phyloP scores from a whole-genome alignment of 2,888 invertebrate species.

The Incurvaria masculella region DNA sequence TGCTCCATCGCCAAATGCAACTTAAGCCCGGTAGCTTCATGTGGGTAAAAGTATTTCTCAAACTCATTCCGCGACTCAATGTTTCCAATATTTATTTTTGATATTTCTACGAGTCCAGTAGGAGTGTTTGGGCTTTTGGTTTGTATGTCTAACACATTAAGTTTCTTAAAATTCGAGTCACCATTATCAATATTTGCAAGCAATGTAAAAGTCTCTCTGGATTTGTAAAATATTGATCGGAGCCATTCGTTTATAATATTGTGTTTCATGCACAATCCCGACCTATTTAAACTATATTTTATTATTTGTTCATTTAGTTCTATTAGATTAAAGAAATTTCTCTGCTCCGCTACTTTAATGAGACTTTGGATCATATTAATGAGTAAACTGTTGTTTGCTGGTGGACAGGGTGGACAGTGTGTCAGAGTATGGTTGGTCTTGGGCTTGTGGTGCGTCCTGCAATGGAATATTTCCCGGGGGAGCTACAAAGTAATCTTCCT shows the following conservation, averaged over 20 bases:
- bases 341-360: conserved; percentile 26
- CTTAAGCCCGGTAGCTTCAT: conserved; percentile 25
- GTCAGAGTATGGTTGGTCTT: too few relatives aligned
- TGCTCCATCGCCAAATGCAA: conserved; percentile 43
- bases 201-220: conserved; percentile 30
- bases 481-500: conserved; percentile 90
- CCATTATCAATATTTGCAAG: conserved; percentile 21
- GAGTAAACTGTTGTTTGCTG: conserved; percentile 29
- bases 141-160: not conserved
- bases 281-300: conserved; percentile 25
- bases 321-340: conserved; percentile 30
- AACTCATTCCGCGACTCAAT: not conserved
- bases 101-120: not conserved
- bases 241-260: conserved; percentile 40
- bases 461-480: conserved; percentile 84
- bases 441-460: conserved; percentile 43
- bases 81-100: not conserved
- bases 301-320: conserved; percentile 18
- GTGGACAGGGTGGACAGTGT: too few relatives aligned
- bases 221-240: conserved; percentile 29
- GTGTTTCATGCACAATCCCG: conserved; percentile 31
- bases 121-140: not conserved
- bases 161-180: conserved; percentile 5
- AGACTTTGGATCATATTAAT: conserved; percentile 23
- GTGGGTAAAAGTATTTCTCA: conserved; percentile 16